A percentile compares a stretch with the other conserved stretches of the same genome.
These are phyloP conservation scores for Morone saxatilis DNA, from an alignment of 2,113 vertebrate genomes.

Conservation along the genomic window DNA sequence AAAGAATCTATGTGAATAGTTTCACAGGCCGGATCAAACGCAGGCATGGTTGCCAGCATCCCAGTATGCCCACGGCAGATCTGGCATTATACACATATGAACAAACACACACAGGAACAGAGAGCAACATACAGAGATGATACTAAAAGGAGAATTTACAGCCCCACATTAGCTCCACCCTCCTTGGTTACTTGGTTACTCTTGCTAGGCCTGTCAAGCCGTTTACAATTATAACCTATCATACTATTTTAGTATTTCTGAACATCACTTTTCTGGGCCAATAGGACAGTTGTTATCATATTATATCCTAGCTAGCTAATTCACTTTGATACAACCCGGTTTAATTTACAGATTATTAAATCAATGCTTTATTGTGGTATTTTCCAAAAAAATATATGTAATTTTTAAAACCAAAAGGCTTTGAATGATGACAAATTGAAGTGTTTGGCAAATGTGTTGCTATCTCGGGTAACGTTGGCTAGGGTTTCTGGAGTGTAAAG, in stretches of 20 bases:
- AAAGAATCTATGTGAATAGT: constrained; percentile 3
- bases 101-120: not conserved
- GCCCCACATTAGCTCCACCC: not conserved
- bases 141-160: not conserved
- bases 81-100: constrained; percentile 22
- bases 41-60: constrained; percentile 43
- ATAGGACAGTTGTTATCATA: too few relatives aligned
- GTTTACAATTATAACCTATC: too few relatives aligned
- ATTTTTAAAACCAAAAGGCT: not conserved
- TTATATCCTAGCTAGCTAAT: not conserved
- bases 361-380: not conserved
- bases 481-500: not conserved
- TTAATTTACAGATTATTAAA: not conserved
- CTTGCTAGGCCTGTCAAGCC: too few relatives aligned
- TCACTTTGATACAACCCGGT: not conserved
- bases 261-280: too few relatives aligned
- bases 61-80: constrained; percentile 25
- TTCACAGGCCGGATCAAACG: constrained; percentile 64
- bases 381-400: not conserved
- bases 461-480: not conserved
- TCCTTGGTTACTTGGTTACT: too few relatives aligned
- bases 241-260: too few relatives aligned
- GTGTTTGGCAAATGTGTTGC: not conserved
- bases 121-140: constrained; percentile 12
- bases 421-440: not conserved